A percentile compares a stretch with the other conserved stretches of the same genome.
phyloP scores from a whole-genome alignment of 2,113 vertebrate species.

The Myanophis thanlyinensis region DNA sequence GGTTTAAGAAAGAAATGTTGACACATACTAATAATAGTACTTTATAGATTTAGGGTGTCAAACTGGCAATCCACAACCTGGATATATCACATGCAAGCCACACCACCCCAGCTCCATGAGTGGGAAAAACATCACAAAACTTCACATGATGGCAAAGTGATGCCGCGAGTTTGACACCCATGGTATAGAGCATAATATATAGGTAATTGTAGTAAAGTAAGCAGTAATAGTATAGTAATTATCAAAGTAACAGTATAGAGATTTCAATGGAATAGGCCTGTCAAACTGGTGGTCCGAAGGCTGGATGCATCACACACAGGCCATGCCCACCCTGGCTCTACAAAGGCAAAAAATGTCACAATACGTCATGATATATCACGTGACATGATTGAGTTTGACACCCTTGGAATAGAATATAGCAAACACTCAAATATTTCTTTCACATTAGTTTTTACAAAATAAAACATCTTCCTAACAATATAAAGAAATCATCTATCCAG shows the following conservation, averaged over 20 bases:
- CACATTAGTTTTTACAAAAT: neutral
- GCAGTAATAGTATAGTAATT: neutral
- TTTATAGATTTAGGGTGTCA: too few species aligned
- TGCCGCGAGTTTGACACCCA: too few species aligned
- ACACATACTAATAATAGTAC: neutral
- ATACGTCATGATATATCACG: too few species aligned
- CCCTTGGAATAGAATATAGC: neutral
- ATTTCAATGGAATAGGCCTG: neutral
- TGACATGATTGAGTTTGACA: too few species aligned
- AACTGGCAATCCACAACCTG: too few species aligned
- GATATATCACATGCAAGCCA: too few species aligned
- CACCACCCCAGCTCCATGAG: too few species aligned
- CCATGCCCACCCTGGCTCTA: accelerated
- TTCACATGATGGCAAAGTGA: too few species aligned
- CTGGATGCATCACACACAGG: too few species aligned
- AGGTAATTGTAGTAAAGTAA: neutral
- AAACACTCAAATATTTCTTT: neutral
- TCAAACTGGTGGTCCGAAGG: too few species aligned
- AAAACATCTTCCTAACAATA: neutral
- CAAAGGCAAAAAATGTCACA: too few species aligned
- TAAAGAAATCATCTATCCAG: neutral
- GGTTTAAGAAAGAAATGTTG: neutral
- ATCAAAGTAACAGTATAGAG: neutral
- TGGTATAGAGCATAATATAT: neutral
- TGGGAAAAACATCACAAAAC: too few species aligned